These are phyloP conservation scores for Cossypha heuglini DNA, from an alignment of 2,797 vertebrate species.

Conservation along the genomic window DNA sequence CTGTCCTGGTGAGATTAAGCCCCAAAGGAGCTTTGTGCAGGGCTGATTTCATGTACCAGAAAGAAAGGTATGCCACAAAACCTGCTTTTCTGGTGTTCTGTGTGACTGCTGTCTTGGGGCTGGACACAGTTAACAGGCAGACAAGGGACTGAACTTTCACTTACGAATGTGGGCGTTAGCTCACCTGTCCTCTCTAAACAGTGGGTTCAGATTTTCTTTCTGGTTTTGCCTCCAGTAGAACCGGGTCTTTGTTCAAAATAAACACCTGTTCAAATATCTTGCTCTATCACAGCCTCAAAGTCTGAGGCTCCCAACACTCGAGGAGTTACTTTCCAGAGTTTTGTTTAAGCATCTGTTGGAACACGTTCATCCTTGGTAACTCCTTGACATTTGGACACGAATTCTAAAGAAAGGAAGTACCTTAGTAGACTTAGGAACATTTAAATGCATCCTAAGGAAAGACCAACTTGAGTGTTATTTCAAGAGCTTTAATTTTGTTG, in stretches of 20 bases:
- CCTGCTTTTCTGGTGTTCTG: slow-evolving; percentile 1
- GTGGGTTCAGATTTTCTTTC: neutral
- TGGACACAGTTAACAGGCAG: neutral
- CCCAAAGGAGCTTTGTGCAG: neutral
- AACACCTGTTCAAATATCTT: slow-evolving; percentile 23
- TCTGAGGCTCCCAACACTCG: neutral
- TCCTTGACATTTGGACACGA: slow-evolving; percentile 16
- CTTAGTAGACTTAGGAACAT: slow-evolving; percentile 3
- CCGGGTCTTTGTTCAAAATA: neutral
- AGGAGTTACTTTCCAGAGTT: neutral
- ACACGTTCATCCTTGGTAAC: neutral
- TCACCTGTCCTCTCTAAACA: neutral
- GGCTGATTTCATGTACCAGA: neutral
- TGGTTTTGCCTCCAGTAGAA: neutral
- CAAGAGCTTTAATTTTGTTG: slow-evolving; percentile 48
- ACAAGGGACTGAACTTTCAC: neutral
- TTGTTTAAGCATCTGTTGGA: neutral
- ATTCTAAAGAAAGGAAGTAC: slow-evolving; percentile 46
- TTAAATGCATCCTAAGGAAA: slow-evolving; percentile 42
- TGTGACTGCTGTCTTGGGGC: neutral
- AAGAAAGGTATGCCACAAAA: slow-evolving; percentile 2
- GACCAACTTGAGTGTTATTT: slow-evolving; percentile 37
- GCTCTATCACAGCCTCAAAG: neutral
- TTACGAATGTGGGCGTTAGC: neutral
- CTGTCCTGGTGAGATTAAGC: neutral